These are phyloP conservation scores for Isurus oxyrinchus DNA, from an alignment of 2,113 vertebrate genomes.

Conservation along the genomic window DNA sequence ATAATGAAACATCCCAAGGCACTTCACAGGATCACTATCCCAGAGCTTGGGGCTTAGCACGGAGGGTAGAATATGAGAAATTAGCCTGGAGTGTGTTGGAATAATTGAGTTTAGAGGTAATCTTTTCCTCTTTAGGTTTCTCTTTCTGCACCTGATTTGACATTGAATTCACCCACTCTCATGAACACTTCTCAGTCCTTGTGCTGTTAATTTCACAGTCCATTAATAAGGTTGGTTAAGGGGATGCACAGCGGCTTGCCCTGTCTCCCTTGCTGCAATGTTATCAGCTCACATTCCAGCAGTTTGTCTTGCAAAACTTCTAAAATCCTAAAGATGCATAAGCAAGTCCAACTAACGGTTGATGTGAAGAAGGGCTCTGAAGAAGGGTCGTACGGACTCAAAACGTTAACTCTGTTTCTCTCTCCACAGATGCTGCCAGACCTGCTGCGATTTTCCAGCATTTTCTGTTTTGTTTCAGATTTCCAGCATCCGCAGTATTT, in stretches of 20 bases:
- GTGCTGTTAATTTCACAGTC: neutral
- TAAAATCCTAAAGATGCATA: neutral
- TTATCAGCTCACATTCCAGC: neutral
- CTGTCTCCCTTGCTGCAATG: neutral
- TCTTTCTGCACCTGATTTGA: neutral
- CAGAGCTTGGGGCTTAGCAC: neutral
- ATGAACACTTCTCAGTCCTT: neutral
- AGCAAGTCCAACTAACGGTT: neutral
- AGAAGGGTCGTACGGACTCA: too few species aligned
- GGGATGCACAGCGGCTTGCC: neutral
- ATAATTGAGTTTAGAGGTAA: too few species aligned
- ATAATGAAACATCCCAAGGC: too few species aligned
- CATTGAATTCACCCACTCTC: neutral
- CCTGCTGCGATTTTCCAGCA: too few species aligned
- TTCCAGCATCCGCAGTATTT: too few species aligned
- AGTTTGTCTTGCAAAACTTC: neutral
- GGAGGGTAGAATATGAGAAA: too few species aligned
- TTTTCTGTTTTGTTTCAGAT: too few species aligned
- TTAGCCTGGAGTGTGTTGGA: too few species aligned
- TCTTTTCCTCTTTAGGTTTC: neutral
- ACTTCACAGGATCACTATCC: neutral
- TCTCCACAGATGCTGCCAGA: too few species aligned
- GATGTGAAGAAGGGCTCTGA: too few species aligned
- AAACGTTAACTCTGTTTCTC: too few species aligned
- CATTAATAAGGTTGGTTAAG: neutral